Base-by-base conservation (phyloP, 2,888 invertebrate species). In the Nemotelus nigrinus region DNA sequence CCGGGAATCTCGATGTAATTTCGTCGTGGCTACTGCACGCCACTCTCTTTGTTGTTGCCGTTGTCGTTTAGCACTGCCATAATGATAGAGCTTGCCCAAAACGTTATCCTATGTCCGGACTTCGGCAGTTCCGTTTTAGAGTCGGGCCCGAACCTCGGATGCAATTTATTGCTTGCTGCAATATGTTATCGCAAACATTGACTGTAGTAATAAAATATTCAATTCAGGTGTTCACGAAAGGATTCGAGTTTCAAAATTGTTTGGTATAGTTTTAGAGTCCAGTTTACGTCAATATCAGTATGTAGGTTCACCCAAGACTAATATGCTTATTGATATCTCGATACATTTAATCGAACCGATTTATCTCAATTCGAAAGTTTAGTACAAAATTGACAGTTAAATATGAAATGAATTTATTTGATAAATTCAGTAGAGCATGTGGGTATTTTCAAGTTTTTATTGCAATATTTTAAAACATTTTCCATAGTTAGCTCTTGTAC, bases 111-210 rank as follows among this genome's bases (percentile, higher is more conserved):
- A 25, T 25, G 63, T 63, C 10, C 57, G 4, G 63, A 63, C 63
- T 63, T 63, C 25, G 25, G 25, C 25, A 25, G 25, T 25, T 53
- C 10, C 10, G 6, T 63, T 63, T 63, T 39, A 10, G 10, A 53
- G 53, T n/a, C 57, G 57, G 25, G 63, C 7, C 8, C 5, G 63
- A 63, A 63, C 41, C 7, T 25, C 25, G 25, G 25, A 58, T 4
- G 7, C 58, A 63, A 63, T 63, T 63, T 63, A 63, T 63, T 63
- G 63, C 43, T 39, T 41, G 63, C 4, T 63, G 63, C 63, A 63
- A 63, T 41, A 63, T 41, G 63, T 63, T 41, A 39, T 41, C 41
- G 43, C 63, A 63, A 63, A 41, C 43, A 63, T 63, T 63, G 63
- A 63, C 43, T 4, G 41, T 63, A 43, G 8, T 43, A 63, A 63